Conservation (phyloP, 2,888 invertebrate genomes). For the Buathra laborator region DNA sequence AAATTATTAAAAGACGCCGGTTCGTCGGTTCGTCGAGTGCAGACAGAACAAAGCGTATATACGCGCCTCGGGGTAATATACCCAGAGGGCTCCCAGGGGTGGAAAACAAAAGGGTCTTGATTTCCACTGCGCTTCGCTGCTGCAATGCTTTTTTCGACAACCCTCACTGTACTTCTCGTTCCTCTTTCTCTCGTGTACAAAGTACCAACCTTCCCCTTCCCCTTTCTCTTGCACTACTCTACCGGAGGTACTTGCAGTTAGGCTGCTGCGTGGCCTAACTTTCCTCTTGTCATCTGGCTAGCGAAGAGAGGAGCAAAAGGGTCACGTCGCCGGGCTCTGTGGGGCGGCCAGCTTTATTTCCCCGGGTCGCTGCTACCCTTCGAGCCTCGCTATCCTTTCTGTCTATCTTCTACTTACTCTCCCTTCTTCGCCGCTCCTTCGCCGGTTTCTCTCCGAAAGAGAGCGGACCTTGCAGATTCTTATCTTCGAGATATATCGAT, state of each 20-base stretch:
- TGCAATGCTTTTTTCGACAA: constrained; percentile 35
- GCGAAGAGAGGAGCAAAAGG: constrained; percentile 35
- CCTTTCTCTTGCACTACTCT: constrained; percentile 19
- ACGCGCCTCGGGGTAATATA: constrained; percentile 42
- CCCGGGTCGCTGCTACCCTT: constrained; percentile 16
- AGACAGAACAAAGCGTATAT: constrained; percentile 60
- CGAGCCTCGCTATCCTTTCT: background rate
- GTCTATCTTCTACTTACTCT: background rate
- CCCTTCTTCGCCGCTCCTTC: background rate
- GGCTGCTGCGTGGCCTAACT: constrained; percentile 48
- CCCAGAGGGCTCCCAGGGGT: constrained; percentile 45
- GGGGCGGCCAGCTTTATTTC: constrained; percentile 7
- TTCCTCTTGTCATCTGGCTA: constrained; percentile 40
- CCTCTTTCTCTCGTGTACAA: constrained; percentile 19
- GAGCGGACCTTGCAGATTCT: constrained; percentile 40
- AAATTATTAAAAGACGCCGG: constrained; percentile 66
- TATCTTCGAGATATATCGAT: constrained; percentile 6
- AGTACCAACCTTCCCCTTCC: constrained; percentile 21
- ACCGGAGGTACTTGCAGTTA: constrained; percentile 49
- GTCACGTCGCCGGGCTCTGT: constrained; percentile 22
- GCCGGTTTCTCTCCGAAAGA: background rate
- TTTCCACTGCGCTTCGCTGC: constrained; percentile 53
- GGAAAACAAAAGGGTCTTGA: constrained; percentile 60
- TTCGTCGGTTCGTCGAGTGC: constrained; percentile 47
- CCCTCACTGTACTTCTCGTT: constrained; percentile 3